A percentile compares a stretch with the other conserved stretches of the same genome.
These are phyloP conservation scores for Hestina assimilis DNA, from an alignment of 1,140 invertebrate genomes.

Conservation along the genomic window DNA sequence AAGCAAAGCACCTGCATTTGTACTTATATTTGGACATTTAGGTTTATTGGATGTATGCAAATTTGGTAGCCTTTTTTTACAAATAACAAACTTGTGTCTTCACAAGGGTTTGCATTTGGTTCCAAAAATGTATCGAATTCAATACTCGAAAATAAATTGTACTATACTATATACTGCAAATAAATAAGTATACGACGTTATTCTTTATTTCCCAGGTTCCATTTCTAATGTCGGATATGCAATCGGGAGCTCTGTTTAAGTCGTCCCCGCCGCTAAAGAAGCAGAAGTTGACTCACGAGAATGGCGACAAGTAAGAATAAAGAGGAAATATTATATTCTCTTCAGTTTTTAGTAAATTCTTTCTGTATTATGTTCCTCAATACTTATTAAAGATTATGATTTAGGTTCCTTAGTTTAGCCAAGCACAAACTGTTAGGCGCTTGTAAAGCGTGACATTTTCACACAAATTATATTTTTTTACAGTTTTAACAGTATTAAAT, in stretches of 20 bases:
- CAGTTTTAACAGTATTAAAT: not conserved
- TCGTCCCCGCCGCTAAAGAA: conserved; percentile 50
- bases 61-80: too few species aligned
- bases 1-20: too few species aligned
- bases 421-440: conserved; percentile 3
- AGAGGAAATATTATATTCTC: not conserved
- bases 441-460: not conserved
- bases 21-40: too few species aligned
- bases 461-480: conserved; percentile 4
- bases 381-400: not conserved
- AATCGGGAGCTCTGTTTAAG: conserved; percentile 54
- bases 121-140: too few species aligned
- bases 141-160: too few species aligned
- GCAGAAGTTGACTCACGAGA: conserved; percentile 46
- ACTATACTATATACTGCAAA: too few species aligned
- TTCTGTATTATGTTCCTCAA: too few species aligned
- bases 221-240: conserved; percentile 57
- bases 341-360: too few species aligned
- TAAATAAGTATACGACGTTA: not conserved
- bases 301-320: conserved; percentile 51
- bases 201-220: conserved; percentile 43
- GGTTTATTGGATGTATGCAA: too few species aligned
- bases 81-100: too few species aligned
- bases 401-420: not conserved
- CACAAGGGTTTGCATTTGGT: too few species aligned